A percentile compares a stretch with the other conserved stretches of the same genome.
These are phyloP conservation scores for Delichon dasypus DNA, from an alignment of 2,797 vertebrate genomes.

Conservation along the genomic window DNA sequence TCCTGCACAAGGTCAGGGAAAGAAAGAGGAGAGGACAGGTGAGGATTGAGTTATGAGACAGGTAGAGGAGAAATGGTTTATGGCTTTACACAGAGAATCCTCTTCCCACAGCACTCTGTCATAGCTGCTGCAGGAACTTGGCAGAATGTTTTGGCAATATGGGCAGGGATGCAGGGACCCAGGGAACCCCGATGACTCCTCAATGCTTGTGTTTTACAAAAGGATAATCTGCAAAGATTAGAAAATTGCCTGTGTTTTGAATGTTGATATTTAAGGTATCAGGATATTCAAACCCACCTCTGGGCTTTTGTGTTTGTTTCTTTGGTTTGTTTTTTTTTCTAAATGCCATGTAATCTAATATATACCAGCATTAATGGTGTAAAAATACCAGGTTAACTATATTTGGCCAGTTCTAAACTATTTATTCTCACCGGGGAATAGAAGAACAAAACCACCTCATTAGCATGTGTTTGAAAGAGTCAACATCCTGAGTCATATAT, in stretches of 20 bases:
- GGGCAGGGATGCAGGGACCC: neutral
- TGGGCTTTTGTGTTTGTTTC: neutral
- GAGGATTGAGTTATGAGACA: neutral
- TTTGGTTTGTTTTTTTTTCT: neutral
- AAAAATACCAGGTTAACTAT: conserved; percentile 37
- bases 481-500: conserved; percentile 28
- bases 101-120: neutral
- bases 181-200: neutral
- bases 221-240: conserved; percentile 6
- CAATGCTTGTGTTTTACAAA: neutral
- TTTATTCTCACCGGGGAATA: neutral
- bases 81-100: neutral
- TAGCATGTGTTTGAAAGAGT: conserved; percentile 56
- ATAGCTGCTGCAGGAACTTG: neutral
- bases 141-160: neutral
- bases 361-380: neutral
- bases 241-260: conserved; percentile 3
- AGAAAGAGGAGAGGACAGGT: neutral
- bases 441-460: conserved; percentile 47
- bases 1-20: neutral
- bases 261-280: neutral
- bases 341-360: neutral
- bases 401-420: conserved; percentile 30
- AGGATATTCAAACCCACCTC: neutral
- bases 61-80: neutral